A percentile compares a stretch with the other conserved stretches of the same genome.
Evolutionary conservation across 2,888 invertebrate genomes (phyloP).

Genomic region (Iselma pallidipennis): DNA sequence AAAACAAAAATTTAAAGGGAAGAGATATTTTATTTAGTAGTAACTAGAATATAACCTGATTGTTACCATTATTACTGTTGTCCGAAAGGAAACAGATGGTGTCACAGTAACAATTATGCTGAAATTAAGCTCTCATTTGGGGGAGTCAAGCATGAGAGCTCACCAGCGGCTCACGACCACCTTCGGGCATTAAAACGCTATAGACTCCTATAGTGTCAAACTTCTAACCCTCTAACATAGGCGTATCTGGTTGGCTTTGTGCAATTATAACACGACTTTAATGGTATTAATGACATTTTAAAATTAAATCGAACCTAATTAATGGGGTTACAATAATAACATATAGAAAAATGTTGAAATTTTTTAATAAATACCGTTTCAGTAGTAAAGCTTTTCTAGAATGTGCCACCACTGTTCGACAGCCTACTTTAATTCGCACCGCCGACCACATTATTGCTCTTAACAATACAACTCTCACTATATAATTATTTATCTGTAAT

Average conservation of each 20-base stretch:
- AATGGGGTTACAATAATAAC: no score
- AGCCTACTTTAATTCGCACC: constrained; percentile 27
- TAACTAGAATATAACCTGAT: constrained; percentile 44
- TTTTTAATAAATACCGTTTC: not conserved
- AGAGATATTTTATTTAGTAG: constrained; percentile 20
- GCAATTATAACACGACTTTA: no score
- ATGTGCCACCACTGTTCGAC: constrained; percentile 8
- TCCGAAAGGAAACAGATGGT: constrained; percentile 58
- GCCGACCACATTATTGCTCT: constrained; percentile 25
- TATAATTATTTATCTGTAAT: constrained; percentile 29
- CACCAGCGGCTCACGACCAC: constrained; percentile 34
- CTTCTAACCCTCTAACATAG: constrained; percentile 10
- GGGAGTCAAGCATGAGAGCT: constrained; percentile 54
- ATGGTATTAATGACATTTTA: no score
- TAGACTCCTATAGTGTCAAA: constrained; percentile 26
- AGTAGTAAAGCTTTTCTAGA: not conserved
- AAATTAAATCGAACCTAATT: no score
- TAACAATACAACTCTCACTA: constrained; percentile 26
- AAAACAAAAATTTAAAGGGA: no score
- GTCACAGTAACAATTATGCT: constrained; percentile 57
- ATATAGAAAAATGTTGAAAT: not conserved
- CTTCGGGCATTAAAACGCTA: constrained; percentile 28
- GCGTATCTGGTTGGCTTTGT: no score
- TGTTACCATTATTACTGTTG: constrained; percentile 42
- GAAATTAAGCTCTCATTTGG: constrained; percentile 57